These are phyloP conservation scores for Hassar affinis DNA, from an alignment of 2,113 vertebrate species.

Conservation along the genomic window DNA sequence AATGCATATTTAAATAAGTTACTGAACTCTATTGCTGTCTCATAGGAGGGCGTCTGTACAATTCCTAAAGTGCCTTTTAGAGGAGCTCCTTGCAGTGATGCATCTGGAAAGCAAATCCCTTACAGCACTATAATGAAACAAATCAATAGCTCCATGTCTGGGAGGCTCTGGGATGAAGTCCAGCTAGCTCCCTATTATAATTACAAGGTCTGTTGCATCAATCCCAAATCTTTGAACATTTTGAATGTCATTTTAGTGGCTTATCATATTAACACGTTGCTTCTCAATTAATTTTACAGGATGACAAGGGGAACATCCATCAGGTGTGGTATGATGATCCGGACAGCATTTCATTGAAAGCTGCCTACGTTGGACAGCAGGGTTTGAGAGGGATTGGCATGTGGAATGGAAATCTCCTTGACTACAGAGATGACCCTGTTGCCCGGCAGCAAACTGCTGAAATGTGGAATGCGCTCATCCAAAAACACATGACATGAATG, in stretches of 20 bases:
- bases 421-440: conserved; percentile 75
- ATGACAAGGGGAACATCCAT: conserved; percentile 75
- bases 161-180: conserved; percentile 79
- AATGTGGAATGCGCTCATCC: conserved; percentile 88
- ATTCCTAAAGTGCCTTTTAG: conserved; percentile 83
- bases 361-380: conserved; percentile 66
- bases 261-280: conserved; percentile 2
- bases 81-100: conserved; percentile 90
- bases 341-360: conserved; percentile 84
- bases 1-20: background rate
- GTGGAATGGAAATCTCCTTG: conserved; percentile 90
- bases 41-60: conserved; percentile 78
- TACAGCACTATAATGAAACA: conserved; percentile 84
- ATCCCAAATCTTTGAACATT: conserved; percentile 2
- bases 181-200: conserved; percentile 87
- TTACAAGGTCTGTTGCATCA: conserved; percentile 74
- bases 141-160: conserved; percentile 80
- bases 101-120: conserved; percentile 81
- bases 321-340: conserved; percentile 95
- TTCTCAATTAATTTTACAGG: conserved; percentile 66
- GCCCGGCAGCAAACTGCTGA: conserved; percentile 77
- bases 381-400: conserved; percentile 88
- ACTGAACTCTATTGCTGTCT: background rate
- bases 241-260: background rate
- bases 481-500: conserved; percentile 42